Evolutionary conservation across 2,888 invertebrate species (phyloP).

Genomic region (Boloria selene): DNA sequence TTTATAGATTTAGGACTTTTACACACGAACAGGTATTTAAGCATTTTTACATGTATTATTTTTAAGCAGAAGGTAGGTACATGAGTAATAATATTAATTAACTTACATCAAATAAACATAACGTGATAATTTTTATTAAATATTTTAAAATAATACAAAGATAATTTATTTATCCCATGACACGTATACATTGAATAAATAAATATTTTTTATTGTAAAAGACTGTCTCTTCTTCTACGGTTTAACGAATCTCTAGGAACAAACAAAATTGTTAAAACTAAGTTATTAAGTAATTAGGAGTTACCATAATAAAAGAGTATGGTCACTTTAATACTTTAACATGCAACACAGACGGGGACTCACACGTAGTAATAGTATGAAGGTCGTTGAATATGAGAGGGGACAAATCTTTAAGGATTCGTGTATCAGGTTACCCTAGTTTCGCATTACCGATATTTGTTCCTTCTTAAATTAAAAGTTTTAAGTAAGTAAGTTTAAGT

Average conservation of each 20-base stretch:
- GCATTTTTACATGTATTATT: constrained; percentile 18
- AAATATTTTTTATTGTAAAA: no score
- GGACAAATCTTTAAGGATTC: constrained; percentile 29
- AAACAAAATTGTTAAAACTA: not conserved
- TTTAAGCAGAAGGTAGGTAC: constrained; percentile 2
- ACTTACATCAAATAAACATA: constrained; percentile 26
- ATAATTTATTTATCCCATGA: no score
- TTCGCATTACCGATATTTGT: constrained; percentile 27
- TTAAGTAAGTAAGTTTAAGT: no score
- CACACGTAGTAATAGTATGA: constrained; percentile 32
- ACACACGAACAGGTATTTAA: constrained; percentile 20
- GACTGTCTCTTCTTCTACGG: no score
- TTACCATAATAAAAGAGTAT: not conserved
- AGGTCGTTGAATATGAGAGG: constrained; percentile 29
- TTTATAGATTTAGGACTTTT: constrained; percentile 44
- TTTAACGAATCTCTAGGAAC: not conserved
- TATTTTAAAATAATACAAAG: no score
- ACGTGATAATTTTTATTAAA: constrained; percentile 3
- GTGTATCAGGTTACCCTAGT: constrained; percentile 31
- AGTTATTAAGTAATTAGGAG: no score
- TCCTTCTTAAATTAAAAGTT: constrained; percentile 16
- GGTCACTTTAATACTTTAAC: not conserved
- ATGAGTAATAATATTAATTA: no score
- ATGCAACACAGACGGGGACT: constrained; percentile 19
- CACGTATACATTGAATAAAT: no score